Evolutionary conservation across 1,140 invertebrate genomes (phyloP).

Genomic region (Linepithema humile): DNA sequence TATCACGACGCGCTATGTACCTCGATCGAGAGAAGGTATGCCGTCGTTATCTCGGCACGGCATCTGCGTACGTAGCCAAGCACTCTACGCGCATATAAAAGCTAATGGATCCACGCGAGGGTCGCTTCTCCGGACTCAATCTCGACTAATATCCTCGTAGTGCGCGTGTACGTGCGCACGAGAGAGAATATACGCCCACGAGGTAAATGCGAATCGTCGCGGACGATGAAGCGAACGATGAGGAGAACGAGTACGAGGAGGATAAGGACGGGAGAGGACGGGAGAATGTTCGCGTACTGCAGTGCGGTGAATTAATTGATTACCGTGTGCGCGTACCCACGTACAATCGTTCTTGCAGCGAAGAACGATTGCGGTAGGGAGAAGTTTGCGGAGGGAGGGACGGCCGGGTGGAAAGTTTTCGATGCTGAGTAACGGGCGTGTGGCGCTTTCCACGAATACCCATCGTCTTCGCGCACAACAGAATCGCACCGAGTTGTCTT

Average conservation of each 20-base stretch:
- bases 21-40: conserved; percentile 71
- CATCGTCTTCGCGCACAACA: background rate
- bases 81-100: conserved; percentile 77
- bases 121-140: conserved; percentile 75
- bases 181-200: conserved; percentile 32
- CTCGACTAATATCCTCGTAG: conserved; percentile 79
- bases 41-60: conserved; percentile 79
- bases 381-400: background rate
- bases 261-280: conserved; percentile 52
- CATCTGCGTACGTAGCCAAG: conserved; percentile 76
- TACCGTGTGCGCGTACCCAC: conserved; percentile 63
- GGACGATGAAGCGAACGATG: conserved; percentile 20
- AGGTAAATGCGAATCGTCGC: conserved; percentile 33
- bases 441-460: background rate
- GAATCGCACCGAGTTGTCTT: background rate
- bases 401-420: background rate
- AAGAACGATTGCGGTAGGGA: conserved; percentile 1
- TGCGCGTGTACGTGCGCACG: conserved; percentile 11
- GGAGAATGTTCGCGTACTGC: conserved; percentile 62
- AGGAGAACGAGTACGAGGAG: conserved; percentile 26
- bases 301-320: conserved; percentile 74
- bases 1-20: conserved; percentile 81
- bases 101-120: conserved; percentile 81
- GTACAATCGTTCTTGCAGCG: conserved; percentile 64
- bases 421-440: background rate